Evolutionary conservation across 2,888 invertebrate genomes (phyloP).

Genomic region (Heliconius cydno): DNA sequence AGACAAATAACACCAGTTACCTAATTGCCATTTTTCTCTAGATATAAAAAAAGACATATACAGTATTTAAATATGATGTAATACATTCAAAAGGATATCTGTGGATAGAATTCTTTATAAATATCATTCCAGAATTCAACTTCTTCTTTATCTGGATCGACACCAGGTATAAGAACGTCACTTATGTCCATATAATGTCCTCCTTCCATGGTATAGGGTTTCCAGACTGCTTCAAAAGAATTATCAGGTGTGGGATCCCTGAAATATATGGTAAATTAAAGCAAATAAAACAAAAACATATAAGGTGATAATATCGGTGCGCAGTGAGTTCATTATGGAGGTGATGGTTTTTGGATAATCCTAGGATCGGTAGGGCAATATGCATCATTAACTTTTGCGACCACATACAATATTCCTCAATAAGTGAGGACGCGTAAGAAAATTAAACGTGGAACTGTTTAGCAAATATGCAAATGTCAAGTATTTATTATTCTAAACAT

Average conservation of each 20-base stretch:
- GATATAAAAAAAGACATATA: not conserved
- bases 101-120: slow-evolving; percentile 55
- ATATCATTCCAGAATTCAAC: slow-evolving; percentile 59
- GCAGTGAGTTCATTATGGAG: too few relatives aligned
- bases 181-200: slow-evolving; percentile 61
- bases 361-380: too few relatives aligned
- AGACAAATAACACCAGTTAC: too few relatives aligned
- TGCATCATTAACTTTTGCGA: too few relatives aligned
- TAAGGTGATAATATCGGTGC: too few relatives aligned
- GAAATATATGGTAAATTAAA: slow-evolving; percentile 37
- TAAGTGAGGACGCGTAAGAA: too few relatives aligned
- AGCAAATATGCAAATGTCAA: not conserved
- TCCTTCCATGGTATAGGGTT: slow-evolving; percentile 54
- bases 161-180: slow-evolving; percentile 50
- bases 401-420: not conserved
- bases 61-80: not conserved
- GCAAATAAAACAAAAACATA: too few relatives aligned
- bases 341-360: too few relatives aligned
- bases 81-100: slow-evolving; percentile 32
- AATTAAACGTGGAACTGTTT: not conserved
- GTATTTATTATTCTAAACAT: not conserved
- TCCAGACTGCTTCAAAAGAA: slow-evolving; percentile 56
- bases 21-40: too few relatives aligned
- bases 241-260: slow-evolving; percentile 64
- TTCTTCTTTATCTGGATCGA: slow-evolving; percentile 56